Percentiles rank a stretch among this genome's conserved stretches.
phyloP scores from a whole-genome alignment of 2,113 vertebrate genomes.

The Myotis brandtii region DNA sequence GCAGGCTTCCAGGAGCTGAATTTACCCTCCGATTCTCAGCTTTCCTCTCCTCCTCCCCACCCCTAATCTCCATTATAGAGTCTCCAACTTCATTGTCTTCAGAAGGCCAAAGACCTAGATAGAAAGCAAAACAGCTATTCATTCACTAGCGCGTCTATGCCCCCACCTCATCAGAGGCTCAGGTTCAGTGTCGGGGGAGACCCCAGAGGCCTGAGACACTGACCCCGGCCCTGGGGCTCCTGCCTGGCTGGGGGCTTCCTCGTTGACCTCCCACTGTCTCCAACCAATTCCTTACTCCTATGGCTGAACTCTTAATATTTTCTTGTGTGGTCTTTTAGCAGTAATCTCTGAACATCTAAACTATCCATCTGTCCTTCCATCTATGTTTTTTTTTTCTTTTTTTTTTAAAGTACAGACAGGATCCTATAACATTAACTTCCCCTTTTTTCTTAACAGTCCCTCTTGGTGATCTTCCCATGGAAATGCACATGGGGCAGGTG shows the following conservation, averaged over 20 bases:
- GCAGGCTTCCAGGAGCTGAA: slow-evolving; percentile 65
- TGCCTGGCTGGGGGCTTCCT: not conserved
- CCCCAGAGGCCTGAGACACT: not conserved
- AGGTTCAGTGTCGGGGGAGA: not conserved
- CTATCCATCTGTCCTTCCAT: not conserved
- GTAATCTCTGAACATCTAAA: not conserved
- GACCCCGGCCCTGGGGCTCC: not conserved
- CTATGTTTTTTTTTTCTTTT: not conserved
- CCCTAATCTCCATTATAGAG: slow-evolving; percentile 15
- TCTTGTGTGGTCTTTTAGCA: not conserved
- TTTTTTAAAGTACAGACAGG: too few relatives aligned
- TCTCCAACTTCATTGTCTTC: slow-evolving; percentile 36
- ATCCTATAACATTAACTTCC: not conserved
- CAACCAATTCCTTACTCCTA: not conserved
- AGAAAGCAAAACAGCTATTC: not conserved
- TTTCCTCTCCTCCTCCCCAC: not conserved
- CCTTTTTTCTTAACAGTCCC: not conserved
- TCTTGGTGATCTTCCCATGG: not conserved
- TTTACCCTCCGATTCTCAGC: slow-evolving; percentile 51
- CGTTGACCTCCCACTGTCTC: not conserved
- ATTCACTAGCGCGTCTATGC: not conserved
- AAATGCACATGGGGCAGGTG: fast-evolving
- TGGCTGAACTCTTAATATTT: not conserved
- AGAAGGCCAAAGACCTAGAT: not conserved
- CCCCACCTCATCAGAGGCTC: not conserved